These are phyloP conservation scores for Agapornis roseicollis DNA, from an alignment of 2,113 vertebrate species.

Conservation along the genomic window DNA sequence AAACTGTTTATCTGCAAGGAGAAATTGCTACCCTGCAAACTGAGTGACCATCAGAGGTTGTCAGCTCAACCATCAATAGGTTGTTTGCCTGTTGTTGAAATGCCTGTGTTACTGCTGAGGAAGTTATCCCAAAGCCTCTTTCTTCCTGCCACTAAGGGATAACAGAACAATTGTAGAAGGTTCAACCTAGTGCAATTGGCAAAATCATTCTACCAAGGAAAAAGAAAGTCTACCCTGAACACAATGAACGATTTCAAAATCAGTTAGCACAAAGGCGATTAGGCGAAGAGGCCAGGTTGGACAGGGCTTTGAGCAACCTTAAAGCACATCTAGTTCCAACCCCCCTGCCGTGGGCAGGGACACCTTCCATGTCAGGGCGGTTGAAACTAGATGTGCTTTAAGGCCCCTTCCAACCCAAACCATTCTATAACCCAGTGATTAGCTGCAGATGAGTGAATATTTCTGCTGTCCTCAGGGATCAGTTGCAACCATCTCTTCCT, in stretches of 20 bases:
- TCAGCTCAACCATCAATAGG: background rate
- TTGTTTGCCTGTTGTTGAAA: background rate
- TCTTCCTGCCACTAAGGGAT: background rate
- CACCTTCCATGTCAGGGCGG: background rate
- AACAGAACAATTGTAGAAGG: background rate
- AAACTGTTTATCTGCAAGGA: background rate
- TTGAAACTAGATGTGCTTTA: background rate
- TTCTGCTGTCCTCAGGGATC: background rate
- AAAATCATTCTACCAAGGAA: background rate
- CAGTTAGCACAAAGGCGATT: background rate
- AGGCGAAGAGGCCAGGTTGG: background rate
- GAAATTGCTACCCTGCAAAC: background rate
- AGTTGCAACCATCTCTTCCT: accelerated
- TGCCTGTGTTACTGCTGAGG: background rate
- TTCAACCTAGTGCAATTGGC: background rate
- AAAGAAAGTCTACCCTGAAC: background rate
- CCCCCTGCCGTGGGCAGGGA: no score
- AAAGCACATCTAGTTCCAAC: no score
- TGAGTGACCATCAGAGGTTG: background rate
- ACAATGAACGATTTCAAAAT: background rate
- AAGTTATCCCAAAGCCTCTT: background rate
- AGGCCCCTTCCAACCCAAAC: background rate
- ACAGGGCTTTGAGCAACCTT: background rate
- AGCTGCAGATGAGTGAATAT: background rate
- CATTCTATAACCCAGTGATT: background rate